Conservation (phyloP, 2,888 invertebrate species). For the Nebria salina region DNA sequence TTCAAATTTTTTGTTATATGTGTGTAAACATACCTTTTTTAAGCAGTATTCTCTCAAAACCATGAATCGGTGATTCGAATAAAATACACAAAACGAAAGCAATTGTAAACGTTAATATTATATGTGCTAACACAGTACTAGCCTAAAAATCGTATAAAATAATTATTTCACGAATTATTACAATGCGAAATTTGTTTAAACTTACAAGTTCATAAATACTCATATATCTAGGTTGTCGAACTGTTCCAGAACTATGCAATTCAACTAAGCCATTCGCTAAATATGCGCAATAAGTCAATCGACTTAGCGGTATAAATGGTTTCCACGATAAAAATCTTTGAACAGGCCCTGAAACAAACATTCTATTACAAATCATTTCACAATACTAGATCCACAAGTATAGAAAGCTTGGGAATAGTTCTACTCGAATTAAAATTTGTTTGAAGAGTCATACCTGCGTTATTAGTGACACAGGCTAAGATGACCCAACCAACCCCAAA, state of each 20-base stretch:
- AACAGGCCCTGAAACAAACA: conserved; percentile 64
- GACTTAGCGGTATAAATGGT: conserved; percentile 72
- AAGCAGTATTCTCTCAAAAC: conserved; percentile 74
- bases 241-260: conserved; percentile 70
- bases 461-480: conserved; percentile 72
- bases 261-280: conserved; percentile 77
- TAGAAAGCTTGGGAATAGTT: too few species aligned
- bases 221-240: conserved; percentile 70
- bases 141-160: conserved; percentile 62
- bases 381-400: too few species aligned
- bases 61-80: conserved; percentile 78
- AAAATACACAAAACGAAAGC: conserved; percentile 72
- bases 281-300: conserved; percentile 78
- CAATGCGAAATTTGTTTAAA: neutral
- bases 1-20: too few species aligned
- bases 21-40: conserved; percentile 59
- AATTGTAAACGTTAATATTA: conserved; percentile 69
- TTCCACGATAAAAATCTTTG: conserved; percentile 70
- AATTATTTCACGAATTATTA: conserved; percentile 19
- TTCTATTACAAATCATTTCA: too few species aligned
- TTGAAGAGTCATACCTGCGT: conserved; percentile 66
- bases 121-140: conserved; percentile 68
- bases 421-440: neutral
- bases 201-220: conserved; percentile 72
- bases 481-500: conserved; percentile 75